Conservation (phyloP, 2,888 invertebrate genomes). For the Molanna angustata region DNA sequence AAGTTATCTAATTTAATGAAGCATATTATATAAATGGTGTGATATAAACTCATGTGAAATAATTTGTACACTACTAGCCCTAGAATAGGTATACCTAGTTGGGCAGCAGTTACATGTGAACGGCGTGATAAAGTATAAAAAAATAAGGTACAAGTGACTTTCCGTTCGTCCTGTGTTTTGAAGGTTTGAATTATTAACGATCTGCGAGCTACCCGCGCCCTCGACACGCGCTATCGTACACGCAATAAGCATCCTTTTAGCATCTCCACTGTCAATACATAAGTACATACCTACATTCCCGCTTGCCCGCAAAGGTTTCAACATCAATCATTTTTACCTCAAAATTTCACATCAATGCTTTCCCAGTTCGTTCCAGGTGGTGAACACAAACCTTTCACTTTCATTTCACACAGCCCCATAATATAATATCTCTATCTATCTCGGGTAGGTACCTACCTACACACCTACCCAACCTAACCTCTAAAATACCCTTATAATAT, state of each 20-base stretch:
- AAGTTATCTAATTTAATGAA: too few species aligned
- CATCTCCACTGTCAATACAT: conserved; percentile 19
- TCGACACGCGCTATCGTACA: conserved; percentile 12
- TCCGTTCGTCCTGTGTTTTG: too few species aligned
- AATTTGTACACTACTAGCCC: too few species aligned
- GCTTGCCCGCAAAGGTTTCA: conserved; percentile 26
- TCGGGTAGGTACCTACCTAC: not conserved
- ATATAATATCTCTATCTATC: not conserved
- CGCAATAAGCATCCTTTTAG: conserved; percentile 19
- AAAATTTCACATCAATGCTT: conserved; percentile 29
- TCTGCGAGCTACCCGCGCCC: conserved; percentile 3
- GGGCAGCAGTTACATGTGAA: too few species aligned
- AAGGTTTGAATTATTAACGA: conserved; percentile 18
- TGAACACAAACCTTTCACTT: conserved; percentile 16
- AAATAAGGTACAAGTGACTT: too few species aligned
- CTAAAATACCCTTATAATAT: too few species aligned
- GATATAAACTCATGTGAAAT: too few species aligned
- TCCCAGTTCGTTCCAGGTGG: conserved; percentile 23
- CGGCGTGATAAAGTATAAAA: too few species aligned
- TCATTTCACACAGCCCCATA: not conserved
- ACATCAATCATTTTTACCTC: conserved; percentile 32
- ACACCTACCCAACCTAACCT: too few species aligned
- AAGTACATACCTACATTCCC: too few species aligned
- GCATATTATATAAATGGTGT: too few species aligned
- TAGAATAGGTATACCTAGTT: too few species aligned